Base-by-base conservation (phyloP, 1,140 invertebrate genomes). In the Papilio xuthus region DNA sequence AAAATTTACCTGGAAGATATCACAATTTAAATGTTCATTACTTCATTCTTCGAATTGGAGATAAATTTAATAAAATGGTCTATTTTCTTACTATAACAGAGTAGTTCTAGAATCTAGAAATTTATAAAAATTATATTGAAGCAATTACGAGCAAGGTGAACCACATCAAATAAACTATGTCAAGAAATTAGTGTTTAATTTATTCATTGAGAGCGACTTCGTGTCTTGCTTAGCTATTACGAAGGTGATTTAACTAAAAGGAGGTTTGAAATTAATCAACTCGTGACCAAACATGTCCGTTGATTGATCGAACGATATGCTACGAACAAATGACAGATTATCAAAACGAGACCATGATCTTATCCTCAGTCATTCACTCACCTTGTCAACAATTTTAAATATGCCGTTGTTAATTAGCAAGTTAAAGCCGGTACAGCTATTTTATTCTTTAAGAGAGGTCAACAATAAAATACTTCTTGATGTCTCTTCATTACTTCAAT, bases 131-230 rank as follows among this genome's bases (percentile, higher is more conserved):
- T 70, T 67, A 80, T 86, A 87, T 86, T 88, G 84, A 81, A 78
- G 84, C 87, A 90, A 92, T 91, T 91, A 93, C 88, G 82, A 74
- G 81, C 90, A 93, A 93, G 90, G 90, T 86, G 83, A 92, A 88
- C 92, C 86, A 83, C 83, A 84, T 87, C 79, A 80, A 84, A 89
- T 86, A 84, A 91, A 93, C 86, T 92, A 84, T 92, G 90, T 92
- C 90, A 92, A 93, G 90, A 91, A 91, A 92, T 93, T 92, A 92
- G 86, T 89, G 83, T 89, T 89, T 92, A 93, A 93, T 92, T 91
- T 93, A 92, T 92, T 92, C 92, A 91, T 93, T 89, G 86, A 83
- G 79, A 83, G 78, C 79, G 81, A 82, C 84, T 86, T 90, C 88
- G 87, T 89, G 86, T 89, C 88, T 88, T 18, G 50, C n/a, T n/a